These are phyloP conservation scores for Pardalotus punctatus DNA, from an alignment of 2,113 vertebrate species.

Conservation along the genomic window DNA sequence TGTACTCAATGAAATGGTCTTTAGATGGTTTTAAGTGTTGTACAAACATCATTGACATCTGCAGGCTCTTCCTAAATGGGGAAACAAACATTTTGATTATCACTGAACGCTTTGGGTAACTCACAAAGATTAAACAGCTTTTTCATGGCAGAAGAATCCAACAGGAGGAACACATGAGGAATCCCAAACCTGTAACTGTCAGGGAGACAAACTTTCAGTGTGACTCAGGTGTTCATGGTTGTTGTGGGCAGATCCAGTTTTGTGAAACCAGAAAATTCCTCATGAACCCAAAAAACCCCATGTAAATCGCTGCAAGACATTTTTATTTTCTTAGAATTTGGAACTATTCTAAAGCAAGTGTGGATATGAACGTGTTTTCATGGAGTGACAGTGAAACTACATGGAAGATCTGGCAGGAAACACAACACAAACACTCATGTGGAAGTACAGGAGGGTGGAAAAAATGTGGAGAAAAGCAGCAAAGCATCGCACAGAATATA, in stretches of 20 bases:
- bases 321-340: neutral
- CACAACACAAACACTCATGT: neutral
- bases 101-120: neutral
- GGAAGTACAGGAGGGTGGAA: neutral
- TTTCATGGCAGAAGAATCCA: neutral
- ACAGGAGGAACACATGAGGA: neutral
- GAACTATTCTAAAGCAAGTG: neutral
- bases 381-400: neutral
- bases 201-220: fast-evolving
- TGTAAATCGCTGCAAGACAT: neutral
- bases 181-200: neutral
- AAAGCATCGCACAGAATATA: neutral
- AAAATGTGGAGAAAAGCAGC: neutral
- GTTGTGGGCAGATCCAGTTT: neutral
- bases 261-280: neutral
- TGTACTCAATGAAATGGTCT: neutral
- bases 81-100: neutral
- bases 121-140: neutral
- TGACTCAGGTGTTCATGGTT: neutral
- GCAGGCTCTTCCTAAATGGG: neutral
- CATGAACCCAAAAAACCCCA: neutral
- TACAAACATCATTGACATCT: neutral
- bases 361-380: neutral
- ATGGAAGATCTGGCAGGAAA: neutral
- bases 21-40: neutral